These are phyloP conservation scores for Merluccius polli DNA, from an alignment of 2,797 vertebrate species.

Conservation along the genomic window DNA sequence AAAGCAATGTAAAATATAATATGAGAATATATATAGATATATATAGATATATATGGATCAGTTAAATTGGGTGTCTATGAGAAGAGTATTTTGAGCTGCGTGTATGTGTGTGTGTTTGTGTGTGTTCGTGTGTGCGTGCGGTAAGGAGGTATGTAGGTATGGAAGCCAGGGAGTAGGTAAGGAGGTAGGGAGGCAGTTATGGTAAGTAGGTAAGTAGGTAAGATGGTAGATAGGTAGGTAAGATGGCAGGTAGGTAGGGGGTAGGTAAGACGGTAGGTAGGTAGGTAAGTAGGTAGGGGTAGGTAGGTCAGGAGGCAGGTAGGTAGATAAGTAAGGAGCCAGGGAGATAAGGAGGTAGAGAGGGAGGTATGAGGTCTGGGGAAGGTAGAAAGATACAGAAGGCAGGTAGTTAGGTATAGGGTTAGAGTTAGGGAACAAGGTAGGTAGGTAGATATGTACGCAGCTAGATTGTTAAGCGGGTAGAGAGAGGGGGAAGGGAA, in stretches of 20 bases:
- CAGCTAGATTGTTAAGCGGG: constrained; percentile 63
- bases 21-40: not conserved
- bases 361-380: too few relatives aligned
- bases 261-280: not conserved
- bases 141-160: too few relatives aligned
- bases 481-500: constrained; percentile 4
- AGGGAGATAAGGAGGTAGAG: too few relatives aligned
- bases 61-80: not conserved
- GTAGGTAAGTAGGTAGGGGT: constrained; percentile 8
- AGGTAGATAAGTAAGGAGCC: not conserved
- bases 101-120: constrained; percentile 12
- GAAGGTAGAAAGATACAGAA: too few relatives aligned
- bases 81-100: constrained; percentile 11
- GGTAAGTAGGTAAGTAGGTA: constrained; percentile 46
- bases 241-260: not conserved
- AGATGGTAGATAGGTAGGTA: not conserved
- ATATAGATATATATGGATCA: not conserved
- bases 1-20: not conserved
- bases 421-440: too few relatives aligned
- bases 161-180: too few relatives aligned
- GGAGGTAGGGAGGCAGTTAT: not conserved
- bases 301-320: not conserved
- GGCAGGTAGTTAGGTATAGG: too few relatives aligned
- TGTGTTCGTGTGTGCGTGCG: constrained; percentile 37
- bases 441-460: constrained; percentile 15